phyloP scores from a whole-genome alignment of 1,140 invertebrate species.

The Thaumatotibia leucotreta region DNA sequence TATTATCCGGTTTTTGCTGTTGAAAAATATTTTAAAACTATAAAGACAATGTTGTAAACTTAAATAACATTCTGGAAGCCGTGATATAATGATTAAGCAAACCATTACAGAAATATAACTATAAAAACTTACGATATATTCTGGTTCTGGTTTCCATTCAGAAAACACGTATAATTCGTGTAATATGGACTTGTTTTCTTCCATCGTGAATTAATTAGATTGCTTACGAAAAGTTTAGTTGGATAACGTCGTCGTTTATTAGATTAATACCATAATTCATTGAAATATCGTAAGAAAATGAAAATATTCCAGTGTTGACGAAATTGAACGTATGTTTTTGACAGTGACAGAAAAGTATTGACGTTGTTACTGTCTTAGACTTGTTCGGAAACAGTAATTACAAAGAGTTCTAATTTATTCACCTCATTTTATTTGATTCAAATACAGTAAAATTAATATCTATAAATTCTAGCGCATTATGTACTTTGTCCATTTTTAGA shows the following conservation, averaged over 20 bases:
- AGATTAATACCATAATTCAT: background rate
- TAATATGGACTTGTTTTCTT: constrained; percentile 58
- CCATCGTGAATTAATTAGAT: constrained; percentile 28
- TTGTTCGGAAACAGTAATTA: background rate
- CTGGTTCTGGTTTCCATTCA: constrained; percentile 71
- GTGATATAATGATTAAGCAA: background rate
- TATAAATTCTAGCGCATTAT: too few relatives aligned
- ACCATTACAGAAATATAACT: constrained; percentile 17
- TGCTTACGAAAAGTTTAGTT: background rate
- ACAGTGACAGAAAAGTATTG: constrained; percentile 18
- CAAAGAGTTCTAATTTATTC: background rate
- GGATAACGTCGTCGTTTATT: background rate
- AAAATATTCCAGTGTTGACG: background rate
- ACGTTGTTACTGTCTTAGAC: background rate
- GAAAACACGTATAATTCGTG: constrained; percentile 69
- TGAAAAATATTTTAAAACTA: constrained; percentile 22
- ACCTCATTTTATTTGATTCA: background rate
- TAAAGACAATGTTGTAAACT: background rate
- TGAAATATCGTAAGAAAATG: background rate
- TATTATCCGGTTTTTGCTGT: constrained; percentile 66
- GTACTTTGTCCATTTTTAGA: too few relatives aligned
- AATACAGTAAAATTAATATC: background rate
- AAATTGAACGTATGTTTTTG: constrained; percentile 29
- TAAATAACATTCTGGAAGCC: background rate
- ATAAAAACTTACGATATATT: constrained; percentile 56